phyloP scores from a whole-genome alignment of 2,888 invertebrate genomes.

The Monopis laevigella region DNA sequence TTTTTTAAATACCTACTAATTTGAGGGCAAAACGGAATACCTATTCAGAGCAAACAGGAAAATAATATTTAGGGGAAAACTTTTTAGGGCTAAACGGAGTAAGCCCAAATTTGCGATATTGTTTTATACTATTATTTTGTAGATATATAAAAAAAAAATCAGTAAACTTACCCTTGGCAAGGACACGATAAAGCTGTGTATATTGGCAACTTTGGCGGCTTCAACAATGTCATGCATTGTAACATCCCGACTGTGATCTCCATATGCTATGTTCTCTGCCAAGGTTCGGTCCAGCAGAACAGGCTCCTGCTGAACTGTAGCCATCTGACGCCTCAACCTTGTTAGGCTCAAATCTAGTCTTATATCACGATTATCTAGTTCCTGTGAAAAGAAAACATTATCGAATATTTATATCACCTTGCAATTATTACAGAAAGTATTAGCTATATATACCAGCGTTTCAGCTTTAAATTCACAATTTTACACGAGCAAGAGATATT shows the following conservation, averaged over 20 bases:
- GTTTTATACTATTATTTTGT: too few relatives aligned
- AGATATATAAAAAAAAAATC: too few relatives aligned
- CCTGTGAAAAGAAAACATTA: constrained; percentile 28
- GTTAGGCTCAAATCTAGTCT: constrained; percentile 69
- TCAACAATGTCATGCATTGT: constrained; percentile 77
- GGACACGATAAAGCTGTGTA: constrained; percentile 78
- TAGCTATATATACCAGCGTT: too few relatives aligned
- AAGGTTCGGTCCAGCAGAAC: constrained; percentile 84
- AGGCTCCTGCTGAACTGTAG: constrained; percentile 87
- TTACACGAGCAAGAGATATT: too few relatives aligned
- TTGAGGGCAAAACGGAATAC: too few relatives aligned
- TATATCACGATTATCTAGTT: constrained; percentile 67
- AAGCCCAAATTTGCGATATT: too few relatives aligned
- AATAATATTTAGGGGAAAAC: too few relatives aligned
- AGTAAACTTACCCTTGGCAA: constrained; percentile 70
- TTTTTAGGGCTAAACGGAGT: too few relatives aligned
- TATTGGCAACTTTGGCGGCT: constrained; percentile 80
- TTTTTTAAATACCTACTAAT: too few relatives aligned
- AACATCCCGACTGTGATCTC: constrained; percentile 76
- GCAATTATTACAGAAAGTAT: too few relatives aligned
- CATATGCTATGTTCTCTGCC: constrained; percentile 87
- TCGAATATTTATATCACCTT: neutral
- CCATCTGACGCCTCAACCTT: constrained; percentile 76
- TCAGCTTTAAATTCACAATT: neutral
- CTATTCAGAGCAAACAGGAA: too few relatives aligned